Conservation (phyloP, 2,113 vertebrate species). For the Jaculus jaculus region DNA sequence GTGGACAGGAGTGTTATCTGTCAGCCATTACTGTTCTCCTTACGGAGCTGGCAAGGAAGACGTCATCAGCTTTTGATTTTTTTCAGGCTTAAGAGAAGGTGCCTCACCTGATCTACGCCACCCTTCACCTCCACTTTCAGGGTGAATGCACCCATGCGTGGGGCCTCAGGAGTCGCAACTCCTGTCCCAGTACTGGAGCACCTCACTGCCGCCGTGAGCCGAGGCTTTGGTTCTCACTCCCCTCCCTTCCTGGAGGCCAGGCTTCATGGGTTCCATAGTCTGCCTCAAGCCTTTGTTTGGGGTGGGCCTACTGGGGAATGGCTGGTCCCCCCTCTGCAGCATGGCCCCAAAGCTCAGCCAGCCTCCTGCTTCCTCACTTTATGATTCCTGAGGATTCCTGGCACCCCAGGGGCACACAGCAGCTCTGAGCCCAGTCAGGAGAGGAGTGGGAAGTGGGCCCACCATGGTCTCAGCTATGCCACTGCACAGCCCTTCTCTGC, state of each 20-base stretch:
- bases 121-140: background rate
- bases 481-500: background rate
- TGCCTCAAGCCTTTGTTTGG: too few species aligned
- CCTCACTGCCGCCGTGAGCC: fast-evolving
- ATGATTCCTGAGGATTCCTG: too few species aligned
- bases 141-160: background rate
- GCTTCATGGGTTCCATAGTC: background rate
- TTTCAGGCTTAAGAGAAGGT: constrained; percentile 43
- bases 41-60: constrained; percentile 54
- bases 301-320: background rate
- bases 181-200: background rate
- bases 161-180: too few species aligned
- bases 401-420: background rate
- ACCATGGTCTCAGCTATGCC: background rate
- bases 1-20: constrained; percentile 74
- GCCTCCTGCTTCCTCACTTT: background rate
- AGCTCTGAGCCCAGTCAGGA: background rate
- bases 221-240: too few species aligned
- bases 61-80: constrained; percentile 76
- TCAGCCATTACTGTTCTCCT: constrained; percentile 74
- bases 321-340: background rate
- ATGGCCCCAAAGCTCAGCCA: background rate
- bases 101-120: constrained; percentile 65
- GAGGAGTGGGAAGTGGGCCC: fast-evolving
- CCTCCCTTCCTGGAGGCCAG: fast-evolving